phyloP scores from a whole-genome alignment of 2,888 invertebrate species.

The Tortricodes alternella region DNA sequence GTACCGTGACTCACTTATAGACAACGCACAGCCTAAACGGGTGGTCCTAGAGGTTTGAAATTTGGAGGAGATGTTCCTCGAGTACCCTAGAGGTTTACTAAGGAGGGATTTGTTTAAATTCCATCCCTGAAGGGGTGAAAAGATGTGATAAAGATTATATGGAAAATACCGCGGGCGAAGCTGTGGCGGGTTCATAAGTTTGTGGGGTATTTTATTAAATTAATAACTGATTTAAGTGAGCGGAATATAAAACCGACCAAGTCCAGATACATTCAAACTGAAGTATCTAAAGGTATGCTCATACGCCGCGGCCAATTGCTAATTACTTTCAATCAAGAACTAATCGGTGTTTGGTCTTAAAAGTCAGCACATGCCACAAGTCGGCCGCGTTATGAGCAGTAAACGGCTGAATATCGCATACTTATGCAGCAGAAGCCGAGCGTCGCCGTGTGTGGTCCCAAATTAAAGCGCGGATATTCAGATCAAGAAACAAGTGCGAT shows the following conservation, averaged over 20 bases:
- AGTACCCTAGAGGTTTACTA: too few species aligned
- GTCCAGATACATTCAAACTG: not conserved
- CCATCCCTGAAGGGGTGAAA: too few species aligned
- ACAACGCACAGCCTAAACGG: too few species aligned
- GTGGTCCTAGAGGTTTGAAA: too few species aligned
- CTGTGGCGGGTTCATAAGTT: too few species aligned
- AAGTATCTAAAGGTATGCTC: not conserved
- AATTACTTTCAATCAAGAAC: constrained; percentile 67
- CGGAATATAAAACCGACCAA: not conserved
- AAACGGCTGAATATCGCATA: constrained; percentile 59
- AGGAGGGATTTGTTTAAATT: too few species aligned
- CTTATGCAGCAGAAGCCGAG: constrained; percentile 43
- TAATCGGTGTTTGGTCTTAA: constrained; percentile 57
- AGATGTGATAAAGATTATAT: too few species aligned
- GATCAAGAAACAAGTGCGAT: constrained; percentile 60
- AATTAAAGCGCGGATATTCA: constrained; percentile 60
- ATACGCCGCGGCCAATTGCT: constrained; percentile 56
- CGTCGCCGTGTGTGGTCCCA: constrained; percentile 68
- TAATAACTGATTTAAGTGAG: not conserved
- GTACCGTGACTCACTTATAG: too few species aligned
- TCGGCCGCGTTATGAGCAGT: constrained; percentile 45
- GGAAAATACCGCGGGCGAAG: too few species aligned
- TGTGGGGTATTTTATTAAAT: too few species aligned
- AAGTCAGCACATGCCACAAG: constrained; percentile 53
- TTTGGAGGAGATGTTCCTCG: too few species aligned